phyloP scores from a whole-genome alignment of 2,113 vertebrate species.

The Anguilla rostrata region DNA sequence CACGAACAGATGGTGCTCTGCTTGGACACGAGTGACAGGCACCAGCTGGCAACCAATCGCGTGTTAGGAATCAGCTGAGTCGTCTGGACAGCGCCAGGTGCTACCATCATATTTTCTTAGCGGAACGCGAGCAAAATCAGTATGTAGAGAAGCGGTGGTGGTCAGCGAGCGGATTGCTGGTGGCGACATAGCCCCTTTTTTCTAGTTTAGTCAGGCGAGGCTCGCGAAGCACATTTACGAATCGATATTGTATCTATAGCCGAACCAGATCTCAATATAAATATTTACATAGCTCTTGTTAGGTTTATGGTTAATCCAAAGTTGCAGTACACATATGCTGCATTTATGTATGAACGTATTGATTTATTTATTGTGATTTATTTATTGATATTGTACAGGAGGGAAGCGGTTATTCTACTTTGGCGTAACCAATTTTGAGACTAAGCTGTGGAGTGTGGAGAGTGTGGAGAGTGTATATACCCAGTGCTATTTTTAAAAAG shows the following conservation, averaged over 20 bases:
- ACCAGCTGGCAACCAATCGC: slow-evolving; percentile 73
- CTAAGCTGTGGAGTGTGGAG: not conserved
- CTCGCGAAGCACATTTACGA: slow-evolving; percentile 43
- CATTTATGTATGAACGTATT: not conserved
- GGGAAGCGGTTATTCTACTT: not conserved
- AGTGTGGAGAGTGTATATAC: too few species aligned
- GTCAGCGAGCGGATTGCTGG: slow-evolving; percentile 46
- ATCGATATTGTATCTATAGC: slow-evolving; percentile 43
- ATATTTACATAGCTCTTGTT: slow-evolving; percentile 22
- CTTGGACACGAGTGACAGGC: slow-evolving; percentile 59
- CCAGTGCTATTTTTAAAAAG: slow-evolving; percentile 37
- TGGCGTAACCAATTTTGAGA: not conserved
- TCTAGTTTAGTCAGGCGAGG: slow-evolving; percentile 49
- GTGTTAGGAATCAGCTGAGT: slow-evolving; percentile 79
- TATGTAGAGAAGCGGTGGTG: slow-evolving; percentile 54
- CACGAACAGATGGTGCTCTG: slow-evolving; percentile 76
- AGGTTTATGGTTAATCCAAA: not conserved
- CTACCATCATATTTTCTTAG: slow-evolving; percentile 65
- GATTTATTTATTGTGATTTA: not conserved
- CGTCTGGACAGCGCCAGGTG: slow-evolving; percentile 80
- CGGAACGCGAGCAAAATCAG: slow-evolving; percentile 50
- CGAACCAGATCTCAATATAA: slow-evolving; percentile 34
- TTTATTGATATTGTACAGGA: not conserved
- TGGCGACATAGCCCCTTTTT: slow-evolving; percentile 39
- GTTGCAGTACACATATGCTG: not conserved